These are phyloP conservation scores for Oscheius myriophilus DNA, from an alignment of 2,888 invertebrate species.

Conservation along the genomic window DNA sequence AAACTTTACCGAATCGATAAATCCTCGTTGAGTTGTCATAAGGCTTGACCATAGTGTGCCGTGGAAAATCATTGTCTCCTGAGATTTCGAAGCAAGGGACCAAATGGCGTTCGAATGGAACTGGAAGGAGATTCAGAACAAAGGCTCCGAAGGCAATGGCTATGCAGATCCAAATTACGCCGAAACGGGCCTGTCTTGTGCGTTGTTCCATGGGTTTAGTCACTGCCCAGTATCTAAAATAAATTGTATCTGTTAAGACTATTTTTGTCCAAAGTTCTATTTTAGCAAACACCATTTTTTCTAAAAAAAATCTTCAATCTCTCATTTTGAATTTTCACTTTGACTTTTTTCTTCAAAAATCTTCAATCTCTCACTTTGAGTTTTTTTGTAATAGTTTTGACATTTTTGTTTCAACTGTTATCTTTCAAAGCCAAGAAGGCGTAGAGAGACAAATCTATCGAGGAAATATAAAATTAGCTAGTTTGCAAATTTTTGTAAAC, in stretches of 20 bases:
- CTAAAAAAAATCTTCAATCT: too few species aligned
- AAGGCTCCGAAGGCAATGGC: conserved; percentile 59
- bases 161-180: conserved; percentile 61
- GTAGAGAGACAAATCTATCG: too few species aligned
- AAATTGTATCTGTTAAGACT: conserved; percentile 2
- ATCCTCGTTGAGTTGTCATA: conserved; percentile 48
- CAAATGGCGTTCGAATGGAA: conserved; percentile 65
- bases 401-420: too few species aligned
- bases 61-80: conserved; percentile 31
- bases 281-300: too few species aligned
- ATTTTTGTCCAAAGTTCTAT: too few species aligned
- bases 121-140: conserved; percentile 60
- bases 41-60: conserved; percentile 63
- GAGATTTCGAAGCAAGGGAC: conserved; percentile 60
- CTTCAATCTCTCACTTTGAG: too few species aligned
- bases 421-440: too few species aligned
- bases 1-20: conserved; percentile 40
- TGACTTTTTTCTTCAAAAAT: too few species aligned
- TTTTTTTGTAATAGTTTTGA: too few species aligned
- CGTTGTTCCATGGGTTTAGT: conserved; percentile 67
- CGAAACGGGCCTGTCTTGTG: conserved; percentile 65
- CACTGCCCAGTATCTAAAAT: conserved; percentile 64
- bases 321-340: too few species aligned
- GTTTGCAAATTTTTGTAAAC: too few species aligned
- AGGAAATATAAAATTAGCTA: too few species aligned